Conservation (phyloP, 2,797 vertebrate genomes). For the Triplophysa bombifrons region DNA sequence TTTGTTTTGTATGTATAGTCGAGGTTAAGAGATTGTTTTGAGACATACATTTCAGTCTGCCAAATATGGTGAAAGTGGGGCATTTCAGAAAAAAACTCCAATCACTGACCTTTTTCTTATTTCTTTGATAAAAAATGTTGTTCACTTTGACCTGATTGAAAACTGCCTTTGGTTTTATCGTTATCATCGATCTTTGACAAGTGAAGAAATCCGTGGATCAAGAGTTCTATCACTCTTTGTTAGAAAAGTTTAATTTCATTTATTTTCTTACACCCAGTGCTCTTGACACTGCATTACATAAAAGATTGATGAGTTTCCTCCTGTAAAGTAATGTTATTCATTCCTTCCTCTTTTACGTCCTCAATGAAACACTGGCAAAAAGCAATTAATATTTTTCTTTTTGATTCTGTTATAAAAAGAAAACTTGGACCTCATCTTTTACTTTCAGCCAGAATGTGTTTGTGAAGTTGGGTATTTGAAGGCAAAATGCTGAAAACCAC, state of each 20-base stretch:
- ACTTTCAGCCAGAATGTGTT: background rate
- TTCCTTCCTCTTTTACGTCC: conserved; percentile 19
- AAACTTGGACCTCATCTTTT: background rate
- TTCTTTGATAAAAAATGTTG: background rate
- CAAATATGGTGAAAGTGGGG: background rate
- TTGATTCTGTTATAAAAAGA: background rate
- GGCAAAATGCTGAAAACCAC: background rate
- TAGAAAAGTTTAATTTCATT: conserved; percentile 22
- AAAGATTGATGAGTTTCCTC: conserved; percentile 16
- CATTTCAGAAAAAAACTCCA: background rate
- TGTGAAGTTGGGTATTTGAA: background rate
- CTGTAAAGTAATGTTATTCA: conserved; percentile 3
- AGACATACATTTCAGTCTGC: background rate
- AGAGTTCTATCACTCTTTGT: conserved; percentile 5
- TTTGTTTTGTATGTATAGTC: background rate
- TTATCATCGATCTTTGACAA: conserved; percentile 13
- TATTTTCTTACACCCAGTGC: conserved; percentile 16
- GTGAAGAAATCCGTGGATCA: background rate
- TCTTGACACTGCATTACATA: conserved; percentile 20
- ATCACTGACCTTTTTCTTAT: background rate
- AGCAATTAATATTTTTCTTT: background rate
- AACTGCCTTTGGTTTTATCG: background rate
- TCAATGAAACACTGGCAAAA: background rate
- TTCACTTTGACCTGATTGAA: conserved; percentile 14
- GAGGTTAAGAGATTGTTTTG: background rate